A percentile compares a stretch with the other conserved stretches of the same genome.
These are phyloP conservation scores for Lemur catta DNA, from an alignment of 2,797 vertebrate species.

Conservation along the genomic window DNA sequence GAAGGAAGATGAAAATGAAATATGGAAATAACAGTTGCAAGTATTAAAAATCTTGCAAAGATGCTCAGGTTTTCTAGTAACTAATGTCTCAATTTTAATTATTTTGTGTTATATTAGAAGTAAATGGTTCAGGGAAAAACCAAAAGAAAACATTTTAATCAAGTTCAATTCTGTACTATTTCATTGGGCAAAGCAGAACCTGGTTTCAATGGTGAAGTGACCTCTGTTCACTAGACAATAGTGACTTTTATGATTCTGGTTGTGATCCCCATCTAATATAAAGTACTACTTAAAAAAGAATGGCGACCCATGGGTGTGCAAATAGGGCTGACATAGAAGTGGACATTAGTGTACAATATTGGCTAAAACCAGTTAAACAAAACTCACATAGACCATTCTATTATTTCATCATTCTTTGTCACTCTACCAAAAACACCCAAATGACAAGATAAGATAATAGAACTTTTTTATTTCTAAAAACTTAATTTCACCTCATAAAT, in stretches of 20 bases:
- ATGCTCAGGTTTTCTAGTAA: constrained; percentile 67
- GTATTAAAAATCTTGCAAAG: constrained; percentile 75
- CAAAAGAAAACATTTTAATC: constrained; percentile 74
- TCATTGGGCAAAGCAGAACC: not conserved
- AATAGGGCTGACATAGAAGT: constrained; percentile 76
- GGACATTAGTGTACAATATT: constrained; percentile 58
- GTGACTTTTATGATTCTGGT: constrained; percentile 75
- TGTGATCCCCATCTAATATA: constrained; percentile 75
- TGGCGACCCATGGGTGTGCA: constrained; percentile 74
- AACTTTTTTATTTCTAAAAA: constrained; percentile 76
- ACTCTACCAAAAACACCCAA: constrained; percentile 75
- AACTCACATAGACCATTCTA: constrained; percentile 75
- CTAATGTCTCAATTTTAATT: constrained; percentile 60
- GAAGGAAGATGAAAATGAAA: not conserved
- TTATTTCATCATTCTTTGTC: constrained; percentile 76
- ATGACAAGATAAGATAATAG: constrained; percentile 76
- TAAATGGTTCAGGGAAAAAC: constrained; percentile 55
- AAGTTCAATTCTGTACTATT: constrained; percentile 68
- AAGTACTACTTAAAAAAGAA: constrained; percentile 78
- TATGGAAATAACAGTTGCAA: not conserved
- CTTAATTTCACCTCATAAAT: constrained; percentile 79
- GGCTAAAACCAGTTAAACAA: constrained; percentile 77
- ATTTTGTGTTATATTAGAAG: constrained; percentile 68
- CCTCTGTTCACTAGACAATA: constrained; percentile 45
- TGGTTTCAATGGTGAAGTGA: constrained; percentile 52